phyloP scores from a whole-genome alignment of 2,113 vertebrate species.

The Petromus typicus region DNA sequence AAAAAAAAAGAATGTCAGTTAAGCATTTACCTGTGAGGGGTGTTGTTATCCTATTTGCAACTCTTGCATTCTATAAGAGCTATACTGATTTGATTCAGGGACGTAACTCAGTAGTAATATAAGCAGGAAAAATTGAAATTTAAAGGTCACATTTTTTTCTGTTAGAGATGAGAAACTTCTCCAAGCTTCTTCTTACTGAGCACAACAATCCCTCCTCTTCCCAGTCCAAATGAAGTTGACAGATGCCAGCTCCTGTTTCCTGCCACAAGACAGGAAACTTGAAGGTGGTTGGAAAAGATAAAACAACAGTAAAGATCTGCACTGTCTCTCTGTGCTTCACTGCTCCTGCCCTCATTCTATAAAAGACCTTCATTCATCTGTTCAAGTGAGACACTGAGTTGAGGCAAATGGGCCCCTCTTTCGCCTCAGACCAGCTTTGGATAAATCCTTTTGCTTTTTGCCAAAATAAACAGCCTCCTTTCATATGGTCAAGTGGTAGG shows the following conservation, averaged over 20 bases:
- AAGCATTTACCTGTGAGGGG: neutral
- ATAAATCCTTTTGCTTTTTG: neutral
- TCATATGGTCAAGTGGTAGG: neutral
- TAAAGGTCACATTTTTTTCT: neutral
- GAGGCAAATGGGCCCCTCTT: neutral
- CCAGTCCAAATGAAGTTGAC: neutral
- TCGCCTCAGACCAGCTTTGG: neutral
- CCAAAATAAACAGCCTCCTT: neutral
- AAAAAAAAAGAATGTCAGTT: too few species aligned
- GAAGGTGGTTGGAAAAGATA: neutral
- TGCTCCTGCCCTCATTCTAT: too few species aligned
- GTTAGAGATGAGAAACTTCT: neutral
- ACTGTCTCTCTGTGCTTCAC: neutral
- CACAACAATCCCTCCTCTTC: neutral
- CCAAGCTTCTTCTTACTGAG: neutral
- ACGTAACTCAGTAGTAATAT: neutral
- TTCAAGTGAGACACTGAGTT: neutral
- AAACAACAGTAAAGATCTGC: neutral
- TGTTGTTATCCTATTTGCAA: neutral
- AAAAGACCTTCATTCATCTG: neutral
- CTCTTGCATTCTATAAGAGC: neutral
- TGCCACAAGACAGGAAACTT: neutral
- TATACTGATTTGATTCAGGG: neutral
- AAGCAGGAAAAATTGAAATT: neutral
- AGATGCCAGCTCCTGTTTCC: neutral